A percentile compares a stretch with the other conserved stretches of the same genome.
Evolutionary conservation across 2,797 vertebrate genomes (phyloP).

Genomic region (Gobionotothen gibberifrons): DNA sequence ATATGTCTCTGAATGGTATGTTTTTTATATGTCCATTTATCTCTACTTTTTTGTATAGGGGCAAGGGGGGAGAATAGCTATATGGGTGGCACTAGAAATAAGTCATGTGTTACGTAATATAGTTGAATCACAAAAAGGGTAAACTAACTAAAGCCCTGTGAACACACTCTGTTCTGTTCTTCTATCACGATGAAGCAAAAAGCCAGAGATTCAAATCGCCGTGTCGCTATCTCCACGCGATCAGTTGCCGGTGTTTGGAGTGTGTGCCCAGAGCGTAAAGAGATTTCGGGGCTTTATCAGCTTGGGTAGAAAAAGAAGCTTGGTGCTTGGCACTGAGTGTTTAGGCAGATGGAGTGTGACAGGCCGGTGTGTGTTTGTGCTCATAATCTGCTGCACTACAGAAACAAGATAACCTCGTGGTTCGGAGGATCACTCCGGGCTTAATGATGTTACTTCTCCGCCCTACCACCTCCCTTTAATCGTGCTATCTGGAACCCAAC

Average conservation of each 20-base stretch:
- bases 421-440: conserved; percentile 30
- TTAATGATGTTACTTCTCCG: conserved; percentile 49
- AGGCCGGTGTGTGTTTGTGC: conserved; percentile 27
- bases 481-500: conserved; percentile 38
- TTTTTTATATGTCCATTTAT: not conserved
- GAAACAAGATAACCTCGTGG: conserved; percentile 44
- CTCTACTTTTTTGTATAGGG: no score
- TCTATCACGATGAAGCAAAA: conserved; percentile 33
- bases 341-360: conserved; percentile 45
- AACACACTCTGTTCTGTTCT: conserved; percentile 22
- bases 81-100: not conserved
- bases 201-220: conserved; percentile 39
- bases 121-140: not conserved
- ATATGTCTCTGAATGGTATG: no score
- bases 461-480: conserved; percentile 45
- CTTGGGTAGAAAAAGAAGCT: conserved; percentile 8
- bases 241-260: conserved; percentile 18
- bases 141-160: conserved; percentile 13
- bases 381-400: conserved; percentile 39
- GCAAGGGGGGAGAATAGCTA: not conserved
- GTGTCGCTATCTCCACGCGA: conserved; percentile 22
- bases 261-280: conserved; percentile 14
- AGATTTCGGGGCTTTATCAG: conserved; percentile 38
- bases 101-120: not conserved
- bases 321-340: conserved; percentile 22